phyloP scores from a whole-genome alignment of 2,888 invertebrate species.

The Dynastes tityus region DNA sequence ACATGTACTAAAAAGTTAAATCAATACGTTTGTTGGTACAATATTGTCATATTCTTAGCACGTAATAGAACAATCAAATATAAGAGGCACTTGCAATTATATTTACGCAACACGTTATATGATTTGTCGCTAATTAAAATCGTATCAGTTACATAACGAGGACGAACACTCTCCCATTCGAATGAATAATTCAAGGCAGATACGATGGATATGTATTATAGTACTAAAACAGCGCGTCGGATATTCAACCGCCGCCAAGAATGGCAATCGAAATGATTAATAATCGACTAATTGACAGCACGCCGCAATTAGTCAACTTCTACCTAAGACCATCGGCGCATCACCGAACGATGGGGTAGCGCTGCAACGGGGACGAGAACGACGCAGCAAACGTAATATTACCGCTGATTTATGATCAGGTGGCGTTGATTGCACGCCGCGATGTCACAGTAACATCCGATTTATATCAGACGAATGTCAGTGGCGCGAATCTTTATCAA shows the following conservation, averaged over 20 bases:
- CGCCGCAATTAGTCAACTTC: slow-evolving; percentile 38
- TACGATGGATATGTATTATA: background rate
- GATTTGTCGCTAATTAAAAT: slow-evolving; percentile 3
- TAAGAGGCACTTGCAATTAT: no score
- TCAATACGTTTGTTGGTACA: no score
- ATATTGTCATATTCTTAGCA: no score
- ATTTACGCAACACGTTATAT: no score
- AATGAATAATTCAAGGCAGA: slow-evolving; percentile 20
- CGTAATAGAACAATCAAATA: no score
- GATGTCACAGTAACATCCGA: slow-evolving; percentile 19
- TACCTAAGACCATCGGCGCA: slow-evolving; percentile 9
- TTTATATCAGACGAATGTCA: slow-evolving; percentile 29
- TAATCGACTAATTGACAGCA: slow-evolving; percentile 33
- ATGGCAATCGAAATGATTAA: slow-evolving; percentile 29
- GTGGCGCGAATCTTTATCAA: slow-evolving; percentile 20
- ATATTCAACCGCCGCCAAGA: slow-evolving; percentile 32
- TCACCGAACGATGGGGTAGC: background rate
- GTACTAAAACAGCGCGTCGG: background rate
- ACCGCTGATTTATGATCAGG: slow-evolving; percentile 33
- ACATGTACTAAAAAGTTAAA: no score
- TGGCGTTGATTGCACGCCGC: slow-evolving; percentile 18
- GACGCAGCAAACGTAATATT: slow-evolving; percentile 6
- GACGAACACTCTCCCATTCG: background rate
- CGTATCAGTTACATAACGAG: background rate
- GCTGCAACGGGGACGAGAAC: background rate